Evolutionary conservation across 2,797 vertebrate genomes (phyloP).

Genomic region (Arnoldichthys spilopterus): DNA sequence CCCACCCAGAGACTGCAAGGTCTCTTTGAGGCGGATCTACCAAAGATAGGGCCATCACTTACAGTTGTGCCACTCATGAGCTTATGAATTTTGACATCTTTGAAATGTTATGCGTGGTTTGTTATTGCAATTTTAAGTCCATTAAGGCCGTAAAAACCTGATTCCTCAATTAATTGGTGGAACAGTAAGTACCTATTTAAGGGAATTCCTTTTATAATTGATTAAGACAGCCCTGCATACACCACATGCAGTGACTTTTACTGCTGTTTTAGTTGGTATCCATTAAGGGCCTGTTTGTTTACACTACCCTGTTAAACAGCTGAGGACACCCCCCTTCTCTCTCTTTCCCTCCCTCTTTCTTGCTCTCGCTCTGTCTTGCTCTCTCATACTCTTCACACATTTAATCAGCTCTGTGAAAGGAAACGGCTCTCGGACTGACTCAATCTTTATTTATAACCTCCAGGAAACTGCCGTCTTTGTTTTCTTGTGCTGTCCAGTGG

Average conservation of each 20-base stretch:
- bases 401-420: constrained; percentile 57
- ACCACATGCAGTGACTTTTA: not conserved
- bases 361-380: too few relatives aligned
- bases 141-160: not conserved
- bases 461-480: constrained; percentile 77
- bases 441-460: constrained; percentile 66
- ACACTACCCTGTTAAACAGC: constrained; percentile 5
- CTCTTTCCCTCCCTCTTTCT: constrained; percentile 15
- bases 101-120: not conserved
- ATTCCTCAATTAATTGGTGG: not conserved
- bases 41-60: too few relatives aligned
- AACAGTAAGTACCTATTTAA: not conserved
- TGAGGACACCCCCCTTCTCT: not conserved
- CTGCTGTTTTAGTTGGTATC: not conserved
- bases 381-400: constrained; percentile 15
- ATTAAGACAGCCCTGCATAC: not conserved
- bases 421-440: constrained; percentile 62
- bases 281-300: constrained; percentile 22
- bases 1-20: too few relatives aligned
- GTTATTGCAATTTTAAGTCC: not conserved
- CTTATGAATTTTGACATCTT: not conserved
- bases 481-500: constrained; percentile 49
- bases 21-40: too few relatives aligned
- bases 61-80: too few relatives aligned
- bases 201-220: not conserved